Evolutionary conservation across 2,797 vertebrate genomes (phyloP).

Genomic region (Acipenser transmontanus): DNA sequence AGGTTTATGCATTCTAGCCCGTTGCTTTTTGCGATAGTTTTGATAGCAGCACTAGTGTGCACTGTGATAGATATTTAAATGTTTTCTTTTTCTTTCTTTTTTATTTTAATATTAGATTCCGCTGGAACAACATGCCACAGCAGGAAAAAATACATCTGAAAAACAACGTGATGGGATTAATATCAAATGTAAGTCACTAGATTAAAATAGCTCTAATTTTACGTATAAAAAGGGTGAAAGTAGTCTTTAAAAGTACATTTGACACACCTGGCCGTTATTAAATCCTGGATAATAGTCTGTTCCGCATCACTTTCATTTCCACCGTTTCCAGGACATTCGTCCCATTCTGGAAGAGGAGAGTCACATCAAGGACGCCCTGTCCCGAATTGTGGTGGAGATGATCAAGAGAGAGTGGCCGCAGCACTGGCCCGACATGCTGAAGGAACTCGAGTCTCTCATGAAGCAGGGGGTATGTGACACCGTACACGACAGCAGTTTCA

Average conservation of each 20-base stretch:
- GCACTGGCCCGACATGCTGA: slow-evolving; percentile 92
- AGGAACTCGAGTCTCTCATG: slow-evolving; percentile 84
- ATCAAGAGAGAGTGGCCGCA: slow-evolving; percentile 98
- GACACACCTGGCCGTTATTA: too few species aligned
- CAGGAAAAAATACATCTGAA: slow-evolving; percentile 86
- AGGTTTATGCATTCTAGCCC: too few species aligned
- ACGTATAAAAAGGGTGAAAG: too few species aligned
- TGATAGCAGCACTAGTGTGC: too few species aligned
- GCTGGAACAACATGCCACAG: slow-evolving; percentile 88
- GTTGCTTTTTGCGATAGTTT: too few species aligned
- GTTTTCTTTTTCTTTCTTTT: background rate
- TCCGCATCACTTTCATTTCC: too few species aligned
- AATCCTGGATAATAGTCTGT: background rate
- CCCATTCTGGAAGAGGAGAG: slow-evolving; percentile 88
- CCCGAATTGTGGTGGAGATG: slow-evolving; percentile 93
- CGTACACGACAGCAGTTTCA: too few species aligned
- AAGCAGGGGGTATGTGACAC: slow-evolving; percentile 73
- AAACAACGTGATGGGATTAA: slow-evolving; percentile 85
- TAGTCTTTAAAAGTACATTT: too few species aligned
- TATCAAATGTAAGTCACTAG: slow-evolving; percentile 69
- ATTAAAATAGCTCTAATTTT: too few species aligned
- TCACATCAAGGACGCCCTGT: slow-evolving; percentile 90
- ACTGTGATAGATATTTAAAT: too few species aligned
- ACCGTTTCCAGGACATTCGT: slow-evolving; percentile 70
- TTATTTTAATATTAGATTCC: slow-evolving; percentile 59